Percentiles rank a stretch among this genome's conserved stretches.
phyloP scores from a whole-genome alignment of 2,113 vertebrate species.

The Hassar affinis region DNA sequence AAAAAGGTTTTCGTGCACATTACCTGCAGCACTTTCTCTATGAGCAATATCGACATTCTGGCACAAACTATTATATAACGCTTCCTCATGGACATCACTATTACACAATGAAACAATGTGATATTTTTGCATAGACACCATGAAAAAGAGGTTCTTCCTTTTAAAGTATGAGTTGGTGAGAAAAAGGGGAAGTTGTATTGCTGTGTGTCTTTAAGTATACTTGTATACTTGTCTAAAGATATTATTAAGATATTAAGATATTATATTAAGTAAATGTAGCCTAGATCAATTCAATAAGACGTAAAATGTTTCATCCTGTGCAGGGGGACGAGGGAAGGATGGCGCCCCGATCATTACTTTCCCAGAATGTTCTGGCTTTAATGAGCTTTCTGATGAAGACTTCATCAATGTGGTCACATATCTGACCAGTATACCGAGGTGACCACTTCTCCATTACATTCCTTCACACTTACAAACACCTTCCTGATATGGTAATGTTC shows the following conservation, averaged over 20 bases:
- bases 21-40: not conserved
- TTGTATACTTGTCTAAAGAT: not conserved
- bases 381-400: slow-evolving; percentile 87
- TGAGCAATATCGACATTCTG: not conserved
- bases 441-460: slow-evolving; percentile 35
- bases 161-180: not conserved
- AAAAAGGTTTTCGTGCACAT: not conserved
- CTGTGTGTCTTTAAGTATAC: not conserved
- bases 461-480: not conserved
- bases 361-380: slow-evolving; percentile 87
- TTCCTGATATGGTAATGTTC: not conserved
- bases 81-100: not conserved
- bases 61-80: not conserved
- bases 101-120: not conserved
- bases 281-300: not conserved
- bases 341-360: slow-evolving; percentile 92
- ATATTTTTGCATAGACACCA: not conserved
- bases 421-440: slow-evolving; percentile 94
- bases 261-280: not conserved
- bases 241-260: too few relatives aligned
- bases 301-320: slow-evolving; percentile 19
- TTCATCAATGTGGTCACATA: slow-evolving; percentile 93
- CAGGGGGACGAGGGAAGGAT: slow-evolving; percentile 90
- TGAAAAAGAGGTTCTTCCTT: too few relatives aligned
- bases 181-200: not conserved